phyloP scores from a whole-genome alignment of 2,888 invertebrate species.

The Gastrophysa polygoni region DNA sequence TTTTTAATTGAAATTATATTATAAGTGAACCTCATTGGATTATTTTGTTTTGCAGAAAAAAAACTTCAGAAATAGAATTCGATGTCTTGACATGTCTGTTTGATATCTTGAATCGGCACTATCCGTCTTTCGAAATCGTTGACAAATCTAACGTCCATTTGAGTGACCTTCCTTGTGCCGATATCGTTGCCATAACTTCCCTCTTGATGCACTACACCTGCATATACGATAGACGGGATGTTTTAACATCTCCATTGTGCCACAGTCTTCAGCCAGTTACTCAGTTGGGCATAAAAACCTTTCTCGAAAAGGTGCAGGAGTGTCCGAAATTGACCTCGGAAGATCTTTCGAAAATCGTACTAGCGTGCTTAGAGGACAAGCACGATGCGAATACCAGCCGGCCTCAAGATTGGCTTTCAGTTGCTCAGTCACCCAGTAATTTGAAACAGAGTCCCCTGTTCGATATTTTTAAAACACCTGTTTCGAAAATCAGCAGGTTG shows the following conservation, averaged over 20 bases:
- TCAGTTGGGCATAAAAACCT: constrained; percentile 50
- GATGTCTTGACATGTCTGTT: constrained; percentile 44
- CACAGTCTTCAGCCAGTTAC: constrained; percentile 43
- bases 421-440: constrained; percentile 33
- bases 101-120: constrained; percentile 42
- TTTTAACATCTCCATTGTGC: constrained; percentile 54
- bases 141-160: constrained; percentile 42
- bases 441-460: constrained; percentile 46
- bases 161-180: constrained; percentile 39
- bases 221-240: constrained; percentile 50
- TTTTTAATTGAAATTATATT: too few relatives aligned
- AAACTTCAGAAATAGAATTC: constrained; percentile 34
- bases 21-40: too few relatives aligned
- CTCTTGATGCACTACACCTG: constrained; percentile 55
- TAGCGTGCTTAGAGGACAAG: constrained; percentile 35
- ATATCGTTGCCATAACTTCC: constrained; percentile 47
- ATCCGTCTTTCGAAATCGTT: constrained; percentile 43
- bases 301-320: constrained; percentile 47
- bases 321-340: constrained; percentile 38
- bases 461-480: constrained; percentile 51
- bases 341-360: constrained; percentile 44
- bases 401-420: constrained; percentile 34
- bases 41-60: constrained; percentile 37
- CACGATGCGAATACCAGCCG: constrained; percentile 16
- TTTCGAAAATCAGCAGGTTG: constrained; percentile 38